A percentile compares a stretch with the other conserved stretches of the same genome.
phyloP scores from a whole-genome alignment of 2,113 vertebrate genomes.

The Sterrhoptilus dennistouni region DNA sequence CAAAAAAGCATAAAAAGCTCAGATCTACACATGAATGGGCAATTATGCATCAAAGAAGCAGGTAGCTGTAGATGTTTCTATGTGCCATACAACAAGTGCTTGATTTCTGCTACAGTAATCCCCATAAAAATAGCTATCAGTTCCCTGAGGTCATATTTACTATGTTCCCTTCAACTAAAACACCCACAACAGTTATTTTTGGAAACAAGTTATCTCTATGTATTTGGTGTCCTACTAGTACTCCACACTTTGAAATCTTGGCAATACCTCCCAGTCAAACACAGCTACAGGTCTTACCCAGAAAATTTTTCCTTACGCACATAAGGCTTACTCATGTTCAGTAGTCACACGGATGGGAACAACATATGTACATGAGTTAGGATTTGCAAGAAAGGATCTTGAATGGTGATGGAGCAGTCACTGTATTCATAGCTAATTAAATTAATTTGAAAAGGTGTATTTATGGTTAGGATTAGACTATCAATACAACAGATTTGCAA shows the following conservation, averaged over 20 bases:
- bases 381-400: background rate
- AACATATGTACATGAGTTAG: background rate
- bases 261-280: background rate
- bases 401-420: background rate
- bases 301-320: background rate
- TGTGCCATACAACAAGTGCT: background rate
- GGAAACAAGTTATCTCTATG: constrained; percentile 25
- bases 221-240: background rate
- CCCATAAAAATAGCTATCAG: background rate
- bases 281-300: background rate
- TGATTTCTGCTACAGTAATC: background rate
- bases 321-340: background rate
- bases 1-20: background rate
- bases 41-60: background rate
- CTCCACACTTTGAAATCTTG: background rate
- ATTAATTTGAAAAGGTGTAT: background rate
- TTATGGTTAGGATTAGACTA: constrained; percentile 16
- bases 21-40: background rate
- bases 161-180: constrained; percentile 29
- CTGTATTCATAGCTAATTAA: background rate
- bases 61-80: background rate
- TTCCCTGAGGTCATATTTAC: constrained; percentile 47
- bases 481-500: background rate
- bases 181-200: constrained; percentile 38
- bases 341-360: background rate